These are phyloP conservation scores for Ammodytes marinus DNA, from an alignment of 2,113 vertebrate genomes.

Conservation along the genomic window DNA sequence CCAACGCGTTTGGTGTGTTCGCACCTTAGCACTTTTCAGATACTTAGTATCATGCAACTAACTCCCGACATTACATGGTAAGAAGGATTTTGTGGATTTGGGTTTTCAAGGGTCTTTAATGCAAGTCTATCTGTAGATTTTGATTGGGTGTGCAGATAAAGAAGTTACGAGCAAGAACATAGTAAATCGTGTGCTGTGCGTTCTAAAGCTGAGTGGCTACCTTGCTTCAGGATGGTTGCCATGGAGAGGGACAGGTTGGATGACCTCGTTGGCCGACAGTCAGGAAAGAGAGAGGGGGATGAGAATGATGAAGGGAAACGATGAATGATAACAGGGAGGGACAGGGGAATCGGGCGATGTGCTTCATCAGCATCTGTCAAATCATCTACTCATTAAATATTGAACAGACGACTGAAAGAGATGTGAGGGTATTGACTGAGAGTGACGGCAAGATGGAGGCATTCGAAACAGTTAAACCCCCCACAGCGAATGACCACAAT, in stretches of 20 bases:
- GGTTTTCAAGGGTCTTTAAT: too few species aligned
- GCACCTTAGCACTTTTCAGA: too few species aligned
- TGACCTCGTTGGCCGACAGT: not conserved
- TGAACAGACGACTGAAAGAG: slow-evolving; percentile 48
- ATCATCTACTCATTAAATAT: slow-evolving; percentile 62
- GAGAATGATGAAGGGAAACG: not conserved
- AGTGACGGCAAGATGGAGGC: not conserved
- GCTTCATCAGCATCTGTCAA: slow-evolving; percentile 62
- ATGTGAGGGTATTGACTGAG: slow-evolving; percentile 26
- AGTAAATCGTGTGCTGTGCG: not conserved
- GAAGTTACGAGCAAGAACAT: not conserved
- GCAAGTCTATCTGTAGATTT: not conserved
- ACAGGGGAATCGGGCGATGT: not conserved
- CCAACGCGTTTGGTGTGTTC: too few species aligned
- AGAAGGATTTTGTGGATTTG: too few species aligned
- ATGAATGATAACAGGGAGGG: not conserved
- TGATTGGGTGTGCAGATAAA: not conserved
- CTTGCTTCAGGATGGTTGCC: slow-evolving; percentile 17
- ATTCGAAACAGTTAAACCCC: not conserved
- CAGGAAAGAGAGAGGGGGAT: not conserved
- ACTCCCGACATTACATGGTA: too few species aligned
- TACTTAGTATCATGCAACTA: too few species aligned
- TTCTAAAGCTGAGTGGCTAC: not conserved
- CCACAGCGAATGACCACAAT: not conserved
- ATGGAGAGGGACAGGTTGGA: slow-evolving; percentile 7